Conservation (phyloP, 2,888 invertebrate species). For the Synanthedon tipuliformis region DNA sequence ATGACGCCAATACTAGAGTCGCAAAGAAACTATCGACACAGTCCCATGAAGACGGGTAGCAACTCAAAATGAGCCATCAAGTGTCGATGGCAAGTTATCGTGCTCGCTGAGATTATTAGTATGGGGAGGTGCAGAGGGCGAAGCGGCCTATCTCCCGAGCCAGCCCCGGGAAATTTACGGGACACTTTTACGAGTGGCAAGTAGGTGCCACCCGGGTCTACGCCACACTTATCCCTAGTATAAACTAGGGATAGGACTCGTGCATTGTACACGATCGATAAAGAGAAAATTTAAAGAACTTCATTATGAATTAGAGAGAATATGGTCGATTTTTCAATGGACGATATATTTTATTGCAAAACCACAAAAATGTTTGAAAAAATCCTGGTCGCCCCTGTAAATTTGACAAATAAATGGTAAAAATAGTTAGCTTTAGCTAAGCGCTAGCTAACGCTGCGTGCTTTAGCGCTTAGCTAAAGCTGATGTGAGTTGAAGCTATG, state of each 20-base stretch:
- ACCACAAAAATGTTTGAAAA: too few species aligned
- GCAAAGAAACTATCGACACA: constrained; percentile 7
- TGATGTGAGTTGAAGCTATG: too few species aligned
- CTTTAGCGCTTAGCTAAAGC: too few species aligned
- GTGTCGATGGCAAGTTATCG: constrained; percentile 31
- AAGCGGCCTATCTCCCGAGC: constrained; percentile 19
- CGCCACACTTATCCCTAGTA: constrained; percentile 31
- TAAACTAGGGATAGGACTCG: constrained; percentile 18
- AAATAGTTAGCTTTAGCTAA: too few species aligned
- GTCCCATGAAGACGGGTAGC: not conserved
- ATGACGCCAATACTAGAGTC: not conserved
- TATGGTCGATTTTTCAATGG: too few species aligned
- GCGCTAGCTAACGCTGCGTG: too few species aligned
- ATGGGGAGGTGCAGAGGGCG: constrained; percentile 4
- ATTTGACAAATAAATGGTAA: too few species aligned
- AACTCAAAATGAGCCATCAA: constrained; percentile 12
- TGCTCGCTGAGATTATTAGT: constrained; percentile 23
- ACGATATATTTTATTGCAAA: too few species aligned
- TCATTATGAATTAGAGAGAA: too few species aligned
- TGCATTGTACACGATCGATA: not conserved
- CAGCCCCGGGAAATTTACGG: constrained; percentile 55
- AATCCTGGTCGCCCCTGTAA: too few species aligned
- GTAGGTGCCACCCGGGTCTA: constrained; percentile 58
- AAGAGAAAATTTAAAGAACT: too few species aligned
- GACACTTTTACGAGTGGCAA: constrained; percentile 61